Evolutionary conservation across 2,888 invertebrate species (phyloP).

Genomic region (Cryptops parisi): DNA sequence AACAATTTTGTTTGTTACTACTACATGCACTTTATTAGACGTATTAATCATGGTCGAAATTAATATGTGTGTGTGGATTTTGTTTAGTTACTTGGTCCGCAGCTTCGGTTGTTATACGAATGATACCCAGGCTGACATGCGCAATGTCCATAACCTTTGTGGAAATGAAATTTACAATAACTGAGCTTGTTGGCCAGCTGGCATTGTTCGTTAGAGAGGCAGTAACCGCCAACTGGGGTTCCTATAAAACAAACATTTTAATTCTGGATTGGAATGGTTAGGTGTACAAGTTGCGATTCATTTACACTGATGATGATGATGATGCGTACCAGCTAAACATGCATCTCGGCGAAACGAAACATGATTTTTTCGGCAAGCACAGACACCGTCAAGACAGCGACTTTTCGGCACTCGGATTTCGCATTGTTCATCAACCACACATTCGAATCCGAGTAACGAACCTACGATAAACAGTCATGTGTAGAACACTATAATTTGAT

Average conservation of each 20-base stretch:
- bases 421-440: background rate
- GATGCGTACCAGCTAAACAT: background rate
- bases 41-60: too few relatives aligned
- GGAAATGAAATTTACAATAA: constrained; percentile 77
- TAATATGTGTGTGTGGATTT: too few relatives aligned
- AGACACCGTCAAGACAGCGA: background rate
- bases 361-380: background rate
- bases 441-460: background rate
- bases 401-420: background rate
- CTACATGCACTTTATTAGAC: too few relatives aligned
- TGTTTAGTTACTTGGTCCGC: constrained; percentile 12
- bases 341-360: background rate
- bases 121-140: constrained; percentile 48
- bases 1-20: too few relatives aligned
- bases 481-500: too few relatives aligned
- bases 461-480: background rate
- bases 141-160: constrained; percentile 76
- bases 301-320: too few relatives aligned
- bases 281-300: background rate
- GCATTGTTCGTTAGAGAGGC: constrained; percentile 80
- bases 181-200: constrained; percentile 66
- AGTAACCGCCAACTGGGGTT: constrained; percentile 69
- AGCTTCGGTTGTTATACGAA: constrained; percentile 2
- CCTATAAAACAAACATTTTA: constrained; percentile 40
- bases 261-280: background rate